phyloP scores from a whole-genome alignment of 1,140 invertebrate genomes.

The Drosophila subobscura region DNA sequence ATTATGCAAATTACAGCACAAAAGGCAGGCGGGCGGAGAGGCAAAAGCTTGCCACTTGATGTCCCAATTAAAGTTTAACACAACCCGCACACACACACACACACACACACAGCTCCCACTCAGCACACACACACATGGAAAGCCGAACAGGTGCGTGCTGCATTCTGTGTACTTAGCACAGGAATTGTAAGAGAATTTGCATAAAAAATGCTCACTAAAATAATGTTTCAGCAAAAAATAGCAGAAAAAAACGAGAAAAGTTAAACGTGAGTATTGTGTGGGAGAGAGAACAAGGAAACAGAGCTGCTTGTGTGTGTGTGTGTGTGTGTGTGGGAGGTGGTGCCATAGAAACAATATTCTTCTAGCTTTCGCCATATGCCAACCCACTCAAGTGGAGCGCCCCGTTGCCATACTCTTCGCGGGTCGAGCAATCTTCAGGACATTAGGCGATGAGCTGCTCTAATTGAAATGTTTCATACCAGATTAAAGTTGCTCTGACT shows the following conservation, averaged over 20 bases:
- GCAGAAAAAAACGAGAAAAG: slow-evolving; percentile 33
- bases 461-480: too few relatives aligned
- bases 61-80: slow-evolving; percentile 78
- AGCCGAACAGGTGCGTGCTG: slow-evolving; percentile 60
- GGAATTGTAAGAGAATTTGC: slow-evolving; percentile 73
- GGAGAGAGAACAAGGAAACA: neutral
- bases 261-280: slow-evolving; percentile 5
- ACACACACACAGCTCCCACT: slow-evolving; percentile 15
- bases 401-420: too few relatives aligned
- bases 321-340: too few relatives aligned
- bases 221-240: slow-evolving; percentile 32
- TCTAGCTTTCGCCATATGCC: too few relatives aligned
- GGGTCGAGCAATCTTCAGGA: too few relatives aligned
- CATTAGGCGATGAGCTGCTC: too few relatives aligned
- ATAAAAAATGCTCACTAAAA: slow-evolving; percentile 66
- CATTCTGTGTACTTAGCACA: slow-evolving; percentile 68
- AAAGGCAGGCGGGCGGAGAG: slow-evolving; percentile 39
- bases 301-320: slow-evolving; percentile 13
- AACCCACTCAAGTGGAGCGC: too few relatives aligned
- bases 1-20: slow-evolving; percentile 66
- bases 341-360: neutral
- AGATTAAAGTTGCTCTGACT: too few relatives aligned
- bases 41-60: slow-evolving; percentile 67
- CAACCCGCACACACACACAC: slow-evolving; percentile 29
- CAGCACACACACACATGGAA: slow-evolving; percentile 17